Percentiles rank a stretch among this genome's conserved stretches.
Conservation (phyloP, 1,140 invertebrate species). For the Littorina saxatilis region DNA sequence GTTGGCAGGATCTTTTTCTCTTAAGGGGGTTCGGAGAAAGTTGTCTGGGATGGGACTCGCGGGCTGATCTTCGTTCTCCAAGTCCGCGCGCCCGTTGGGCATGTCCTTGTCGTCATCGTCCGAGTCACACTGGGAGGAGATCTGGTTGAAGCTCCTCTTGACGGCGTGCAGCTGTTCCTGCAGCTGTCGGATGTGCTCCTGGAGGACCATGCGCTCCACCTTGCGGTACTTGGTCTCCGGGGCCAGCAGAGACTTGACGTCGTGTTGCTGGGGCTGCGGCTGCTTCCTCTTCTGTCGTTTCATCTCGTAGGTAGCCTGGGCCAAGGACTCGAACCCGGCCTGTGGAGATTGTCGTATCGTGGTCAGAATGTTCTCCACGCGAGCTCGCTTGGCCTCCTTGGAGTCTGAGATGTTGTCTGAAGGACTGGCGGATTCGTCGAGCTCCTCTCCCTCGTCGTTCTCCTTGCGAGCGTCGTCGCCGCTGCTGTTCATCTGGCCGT, state of each 20-base stretch:
- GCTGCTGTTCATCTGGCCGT: constrained; percentile 46
- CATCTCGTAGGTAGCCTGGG: constrained; percentile 76
- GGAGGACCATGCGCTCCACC: constrained; percentile 85
- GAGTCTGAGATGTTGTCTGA: constrained; percentile 61
- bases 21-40: neutral
- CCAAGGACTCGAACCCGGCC: constrained; percentile 69
- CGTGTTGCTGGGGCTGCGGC: constrained; percentile 97
- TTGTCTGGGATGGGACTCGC: neutral
- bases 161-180: constrained; percentile 92
- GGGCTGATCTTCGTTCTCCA: constrained; percentile 36
- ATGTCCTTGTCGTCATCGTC: constrained; percentile 68
- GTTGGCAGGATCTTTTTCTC: constrained; percentile 18
- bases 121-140: constrained; percentile 74
- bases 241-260: constrained; percentile 69
- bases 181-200: constrained; percentile 89
- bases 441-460: constrained; percentile 27
- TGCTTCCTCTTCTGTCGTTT: constrained; percentile 96
- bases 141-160: constrained; percentile 92
- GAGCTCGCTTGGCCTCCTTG: constrained; percentile 89
- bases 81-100: constrained; percentile 11
- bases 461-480: constrained; percentile 47
- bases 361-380: constrained; percentile 95
- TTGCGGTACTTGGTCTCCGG: constrained; percentile 78
- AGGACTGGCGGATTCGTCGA: constrained; percentile 63
- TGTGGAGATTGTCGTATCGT: constrained; percentile 90